phyloP scores from a whole-genome alignment of 2,797 vertebrate genomes.

The Poecilia velifera region DNA sequence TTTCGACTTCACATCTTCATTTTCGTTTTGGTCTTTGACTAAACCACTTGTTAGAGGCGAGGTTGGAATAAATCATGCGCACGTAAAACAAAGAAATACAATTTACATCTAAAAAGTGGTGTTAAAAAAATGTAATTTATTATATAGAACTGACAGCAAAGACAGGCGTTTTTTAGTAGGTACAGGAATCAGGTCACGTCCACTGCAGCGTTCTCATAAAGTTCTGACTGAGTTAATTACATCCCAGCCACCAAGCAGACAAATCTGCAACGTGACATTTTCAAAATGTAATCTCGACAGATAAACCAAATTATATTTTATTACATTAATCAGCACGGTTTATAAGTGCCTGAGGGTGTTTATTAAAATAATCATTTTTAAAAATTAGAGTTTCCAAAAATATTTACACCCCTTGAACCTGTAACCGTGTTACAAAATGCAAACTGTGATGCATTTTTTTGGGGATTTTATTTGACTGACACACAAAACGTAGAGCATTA shows the following conservation, averaged over 20 bases:
- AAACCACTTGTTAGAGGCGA: neutral
- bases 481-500: neutral
- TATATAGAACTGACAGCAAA: neutral
- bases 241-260: neutral
- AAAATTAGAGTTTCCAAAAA: neutral
- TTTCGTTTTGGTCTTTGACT: neutral
- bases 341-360: neutral
- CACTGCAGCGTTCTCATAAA: neutral
- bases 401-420: neutral
- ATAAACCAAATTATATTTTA: neutral
- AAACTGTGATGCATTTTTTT: neutral
- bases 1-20: neutral
- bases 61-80: neutral
- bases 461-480: neutral
- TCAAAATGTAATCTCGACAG: neutral
- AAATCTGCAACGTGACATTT: neutral
- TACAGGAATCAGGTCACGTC: neutral
- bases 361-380: neutral
- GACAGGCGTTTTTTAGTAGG: neutral
- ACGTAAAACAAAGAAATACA: neutral
- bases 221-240: neutral
- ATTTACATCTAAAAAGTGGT: neutral
- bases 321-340: neutral
- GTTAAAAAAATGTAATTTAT: neutral
- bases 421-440: neutral